These are phyloP conservation scores for Neodiprion pinetum DNA, from an alignment of 1,140 invertebrate genomes.

Conservation along the genomic window DNA sequence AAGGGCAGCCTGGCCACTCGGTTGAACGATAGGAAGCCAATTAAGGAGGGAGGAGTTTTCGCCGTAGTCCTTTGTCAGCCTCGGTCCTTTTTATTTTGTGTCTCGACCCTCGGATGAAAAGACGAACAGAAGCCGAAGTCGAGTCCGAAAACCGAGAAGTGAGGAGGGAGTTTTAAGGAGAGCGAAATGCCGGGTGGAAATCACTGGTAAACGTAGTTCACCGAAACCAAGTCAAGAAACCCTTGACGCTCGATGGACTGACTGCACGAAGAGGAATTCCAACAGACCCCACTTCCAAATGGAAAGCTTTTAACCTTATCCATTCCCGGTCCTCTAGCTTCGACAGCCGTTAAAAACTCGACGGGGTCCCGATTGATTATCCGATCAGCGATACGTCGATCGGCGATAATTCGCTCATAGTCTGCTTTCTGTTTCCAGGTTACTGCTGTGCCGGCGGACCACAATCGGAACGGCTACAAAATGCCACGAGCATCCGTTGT, in stretches of 20 bases:
- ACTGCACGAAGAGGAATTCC: no score
- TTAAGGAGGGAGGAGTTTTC: background rate
- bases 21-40: background rate
- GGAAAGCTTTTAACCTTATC: background rate
- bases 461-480: slow-evolving; percentile 48
- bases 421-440: slow-evolving; percentile 44
- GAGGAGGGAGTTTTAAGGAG: background rate
- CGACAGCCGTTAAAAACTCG: background rate
- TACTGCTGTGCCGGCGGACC: slow-evolving; percentile 58
- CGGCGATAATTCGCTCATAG: no score
- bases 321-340: background rate
- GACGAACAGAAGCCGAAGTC: background rate
- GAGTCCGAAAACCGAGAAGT: background rate
- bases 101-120: background rate
- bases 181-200: background rate
- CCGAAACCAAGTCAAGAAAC: no score
- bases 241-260: no score
- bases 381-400: no score
- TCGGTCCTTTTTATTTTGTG: background rate
- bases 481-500: slow-evolving; percentile 58
- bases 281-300: background rate
- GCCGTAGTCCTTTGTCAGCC: background rate
- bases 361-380: background rate
- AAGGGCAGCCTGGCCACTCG: background rate
- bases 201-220: background rate